A percentile compares a stretch with the other conserved stretches of the same genome.
Conservation (phyloP, 2,888 invertebrate genomes). For the Drosophila borealis region DNA sequence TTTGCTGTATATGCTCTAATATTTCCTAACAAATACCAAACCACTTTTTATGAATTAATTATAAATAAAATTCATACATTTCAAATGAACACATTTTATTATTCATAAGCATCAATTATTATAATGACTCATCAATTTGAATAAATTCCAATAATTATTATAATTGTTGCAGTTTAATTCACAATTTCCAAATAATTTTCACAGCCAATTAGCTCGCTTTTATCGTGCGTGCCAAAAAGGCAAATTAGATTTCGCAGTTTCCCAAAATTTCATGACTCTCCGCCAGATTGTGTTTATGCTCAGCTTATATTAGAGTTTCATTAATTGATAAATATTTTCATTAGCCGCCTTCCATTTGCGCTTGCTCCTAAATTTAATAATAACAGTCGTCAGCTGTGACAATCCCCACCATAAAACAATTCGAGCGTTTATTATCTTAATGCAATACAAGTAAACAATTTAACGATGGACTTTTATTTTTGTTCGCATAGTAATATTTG, state of each 20-base stretch:
- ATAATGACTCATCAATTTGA: slow-evolving; percentile 4
- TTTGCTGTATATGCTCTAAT: too few species aligned
- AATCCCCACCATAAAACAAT: slow-evolving; percentile 34
- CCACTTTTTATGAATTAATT: too few species aligned
- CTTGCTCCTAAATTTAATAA: slow-evolving; percentile 46
- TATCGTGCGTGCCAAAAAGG: slow-evolving; percentile 29
- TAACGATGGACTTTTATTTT: not conserved
- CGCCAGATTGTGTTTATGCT: slow-evolving; percentile 9
- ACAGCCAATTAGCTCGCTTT: slow-evolving; percentile 37
- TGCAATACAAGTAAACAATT: slow-evolving; percentile 6
- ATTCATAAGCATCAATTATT: slow-evolving; percentile 14
- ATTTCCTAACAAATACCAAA: too few species aligned
- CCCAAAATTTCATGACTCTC: not conserved
- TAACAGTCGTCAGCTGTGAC: slow-evolving; percentile 43
- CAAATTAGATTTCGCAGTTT: slow-evolving; percentile 45
- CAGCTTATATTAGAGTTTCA: slow-evolving; percentile 24
- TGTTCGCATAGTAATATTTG: slow-evolving; percentile 26
- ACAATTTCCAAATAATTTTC: slow-evolving; percentile 20
- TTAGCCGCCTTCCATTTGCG: slow-evolving; percentile 20
- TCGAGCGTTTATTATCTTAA: not conserved
- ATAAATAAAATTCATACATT: too few species aligned
- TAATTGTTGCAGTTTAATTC: slow-evolving; percentile 4
- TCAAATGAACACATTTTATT: not conserved
- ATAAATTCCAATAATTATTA: slow-evolving; percentile 8
- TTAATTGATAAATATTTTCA: slow-evolving; percentile 67